Base-by-base conservation (phyloP, 2,113 vertebrate species). In the Spea multiplicata region DNA sequence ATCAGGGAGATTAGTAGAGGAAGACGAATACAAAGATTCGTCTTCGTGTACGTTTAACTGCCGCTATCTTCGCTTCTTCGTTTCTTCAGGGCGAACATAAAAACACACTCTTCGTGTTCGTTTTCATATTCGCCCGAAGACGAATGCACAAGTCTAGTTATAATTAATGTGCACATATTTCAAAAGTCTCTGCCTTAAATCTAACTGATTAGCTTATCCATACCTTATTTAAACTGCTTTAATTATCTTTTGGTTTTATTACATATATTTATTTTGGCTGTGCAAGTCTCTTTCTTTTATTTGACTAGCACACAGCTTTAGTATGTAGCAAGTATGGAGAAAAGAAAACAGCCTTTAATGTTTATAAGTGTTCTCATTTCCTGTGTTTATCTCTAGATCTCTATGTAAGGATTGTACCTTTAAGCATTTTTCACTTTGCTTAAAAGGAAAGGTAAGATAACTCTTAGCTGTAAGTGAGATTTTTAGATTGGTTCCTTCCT, bases 401-500 rank as follows among this genome's bases (percentile, higher is more conserved):
- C 78, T 74, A 49, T 67, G 53, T 45, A 68, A 65, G 78, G 71
- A 80, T 80, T 80, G 78, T 80, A 80, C 78, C 78, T 80, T 80
- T 74, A 80, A 80, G 71, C 78, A 52, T 50, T 73, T 80, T 80
- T 74, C 65, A 74, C 71, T 74, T 73, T 74, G 66, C 71, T 68
- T 59, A 80, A 46, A 30, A 30, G 30, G 30, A 30, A 49, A 49
- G 49, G n/a, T 50, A 44, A 53, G 17, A 73, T 80, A 74, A 73
- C 78, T 80, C 71, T 74, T 73, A 52, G 71, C 71, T 74, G 73
- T 49, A 79, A 79, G 70, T 74, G 64, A 80, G 78, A 80, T 80
- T 80, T 80, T 47, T 59, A 80, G 78, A 80, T 80, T 73, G 78
- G 75, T 68, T 80, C 78, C 71, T 80, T 80, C 78, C 78, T 80